Evolutionary conservation across 2,888 invertebrate species (phyloP), one percentile per base, ranked within the genome.

Genomic region (Pyrgus malvae): DNA sequence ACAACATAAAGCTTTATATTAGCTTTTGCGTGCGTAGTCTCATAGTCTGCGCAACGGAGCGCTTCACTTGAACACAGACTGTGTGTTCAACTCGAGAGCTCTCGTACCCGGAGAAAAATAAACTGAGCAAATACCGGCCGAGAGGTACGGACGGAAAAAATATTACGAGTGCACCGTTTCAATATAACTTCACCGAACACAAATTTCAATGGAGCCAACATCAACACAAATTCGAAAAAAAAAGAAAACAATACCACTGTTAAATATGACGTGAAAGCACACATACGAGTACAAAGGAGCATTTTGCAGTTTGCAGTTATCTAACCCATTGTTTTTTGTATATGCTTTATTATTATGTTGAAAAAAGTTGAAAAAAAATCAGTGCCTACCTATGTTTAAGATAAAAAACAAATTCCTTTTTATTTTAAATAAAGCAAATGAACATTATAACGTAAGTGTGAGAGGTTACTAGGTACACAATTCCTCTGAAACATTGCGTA

Each of bases 111-210:
- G 70, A 71, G 81, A 76, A 83, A 85, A 83, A 84, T 83, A 84
- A 84, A 82, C 80, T 80, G 81, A 77, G 74, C 78, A 85, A 86
- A 85, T 78, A 83, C 76, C 72, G 73, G 68, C 74, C 69, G 68
- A 70, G 67, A 75, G 74, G 73, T 72, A 62, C 66, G 71, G 69
- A 68, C 65, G 64, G 70, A 72, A 74, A 73, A 80, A 80, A 73
- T 78, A 78, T 79, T 78, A 73, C 69, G 64, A 76, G 70, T 68
- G 70, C 61, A 76, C 74, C 69, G 72, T 76, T 74, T 71, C 64
- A 73, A 76, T 67, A 70, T 67, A 72, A 70, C 62, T 68, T 60
- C 62, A 61, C 61, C 55, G 53, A 54, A 55, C 53, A 65, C 62
- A 68, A 69, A 67, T 69, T 70, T 68, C 48, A 56, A 50, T 48